phyloP scores from a whole-genome alignment of 2,797 vertebrate genomes.

The Hydrocynus forskahlii region DNA sequence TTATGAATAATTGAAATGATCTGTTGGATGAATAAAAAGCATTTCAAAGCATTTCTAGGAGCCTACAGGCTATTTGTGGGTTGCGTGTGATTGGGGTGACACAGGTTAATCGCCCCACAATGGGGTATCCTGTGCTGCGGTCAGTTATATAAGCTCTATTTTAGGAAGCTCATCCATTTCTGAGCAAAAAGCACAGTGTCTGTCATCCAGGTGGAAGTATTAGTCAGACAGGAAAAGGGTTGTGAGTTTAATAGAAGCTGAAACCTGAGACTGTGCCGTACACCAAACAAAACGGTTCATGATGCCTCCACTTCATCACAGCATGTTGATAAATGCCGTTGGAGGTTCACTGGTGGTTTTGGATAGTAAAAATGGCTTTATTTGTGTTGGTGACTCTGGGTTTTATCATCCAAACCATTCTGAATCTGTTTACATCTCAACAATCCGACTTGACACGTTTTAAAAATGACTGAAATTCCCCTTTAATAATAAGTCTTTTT shows the following conservation, averaged over 20 bases:
- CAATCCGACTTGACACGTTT: too few species aligned
- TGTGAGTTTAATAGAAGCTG: neutral
- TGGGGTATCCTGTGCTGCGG: neutral
- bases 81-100: constrained; percentile 9
- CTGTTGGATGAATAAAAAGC: neutral
- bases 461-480: too few species aligned
- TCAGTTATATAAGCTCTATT: constrained; percentile 32
- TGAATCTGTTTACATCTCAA: too few species aligned
- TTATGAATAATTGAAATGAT: neutral
- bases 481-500: too few species aligned
- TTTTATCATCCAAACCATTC: too few species aligned
- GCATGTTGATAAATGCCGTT: too few species aligned
- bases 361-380: too few species aligned
- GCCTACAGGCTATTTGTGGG: neutral
- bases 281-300: neutral
- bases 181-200: neutral
- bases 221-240: constrained; percentile 35
- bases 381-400: too few species aligned
- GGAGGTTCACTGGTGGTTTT: too few species aligned
- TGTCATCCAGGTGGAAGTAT: constrained; percentile 3
- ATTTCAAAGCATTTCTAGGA: constrained; percentile 1
- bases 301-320: neutral
- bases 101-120: constrained; percentile 38
- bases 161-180: constrained; percentile 22
- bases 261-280: neutral